These are phyloP conservation scores for Sarcophaga bullata DNA, from an alignment of 1,140 invertebrate species.

Conservation along the genomic window DNA sequence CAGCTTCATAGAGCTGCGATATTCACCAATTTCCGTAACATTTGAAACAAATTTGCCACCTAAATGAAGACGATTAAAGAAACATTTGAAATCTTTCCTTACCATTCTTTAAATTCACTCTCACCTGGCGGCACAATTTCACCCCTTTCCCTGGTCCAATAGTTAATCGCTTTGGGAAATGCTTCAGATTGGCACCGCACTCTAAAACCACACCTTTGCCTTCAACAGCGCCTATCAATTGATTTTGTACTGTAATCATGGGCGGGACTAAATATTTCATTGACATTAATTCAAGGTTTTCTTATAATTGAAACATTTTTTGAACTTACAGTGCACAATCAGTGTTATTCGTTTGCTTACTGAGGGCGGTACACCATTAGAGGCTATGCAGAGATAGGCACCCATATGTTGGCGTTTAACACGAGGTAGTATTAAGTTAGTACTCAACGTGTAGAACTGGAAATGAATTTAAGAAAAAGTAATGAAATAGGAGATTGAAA, in stretches of 20 bases:
- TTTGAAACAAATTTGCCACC: constrained; percentile 80
- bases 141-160: constrained; percentile 81
- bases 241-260: constrained; percentile 83
- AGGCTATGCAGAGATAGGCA: constrained; percentile 88
- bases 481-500: constrained; percentile 22
- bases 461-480: constrained; percentile 56
- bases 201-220: constrained; percentile 80
- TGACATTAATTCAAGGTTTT: not conserved
- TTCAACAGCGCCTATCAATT: constrained; percentile 79
- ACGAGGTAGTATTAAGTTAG: constrained; percentile 80
- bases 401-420: constrained; percentile 89
- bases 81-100: not conserved
- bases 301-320: not conserved
- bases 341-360: constrained; percentile 89
- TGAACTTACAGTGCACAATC: constrained; percentile 83
- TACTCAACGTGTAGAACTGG: constrained; percentile 77
- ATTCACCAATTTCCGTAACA: constrained; percentile 72
- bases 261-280: constrained; percentile 75
- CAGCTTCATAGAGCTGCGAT: constrained; percentile 82
- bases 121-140: constrained; percentile 84
- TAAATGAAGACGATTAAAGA: constrained; percentile 57
- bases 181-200: constrained; percentile 88
- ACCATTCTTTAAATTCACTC: constrained; percentile 42
- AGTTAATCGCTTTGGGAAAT: constrained; percentile 87
- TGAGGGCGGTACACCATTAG: constrained; percentile 86